Base-by-base conservation (phyloP, 1,140 invertebrate genomes). In the Listronotus oregonensis region DNA sequence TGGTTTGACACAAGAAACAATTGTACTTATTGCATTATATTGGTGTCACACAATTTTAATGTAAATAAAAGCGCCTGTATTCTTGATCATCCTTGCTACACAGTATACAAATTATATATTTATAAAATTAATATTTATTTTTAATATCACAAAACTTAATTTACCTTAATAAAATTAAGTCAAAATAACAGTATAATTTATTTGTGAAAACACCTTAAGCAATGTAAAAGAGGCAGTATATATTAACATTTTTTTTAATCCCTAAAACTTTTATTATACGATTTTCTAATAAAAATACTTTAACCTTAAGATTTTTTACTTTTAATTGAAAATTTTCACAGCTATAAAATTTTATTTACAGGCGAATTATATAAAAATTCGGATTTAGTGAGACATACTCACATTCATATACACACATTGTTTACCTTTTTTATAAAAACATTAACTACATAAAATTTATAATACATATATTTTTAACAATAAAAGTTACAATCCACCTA, bases 321-420 rank as follows among this genome's bases (percentile, higher is more conserved):
- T 59, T 59, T 59, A 59, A 59, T 59, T 59, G 57, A 59, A 59
- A 59, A 59, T n/a, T 47, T 47, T 59, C 57, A 59, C 57, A 59
- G 57, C 57, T 59, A 59, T 50, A 47, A 59, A 59, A 59, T 44
- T 59, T 46, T 59, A 59, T 59, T 59, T 59, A 59, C 57, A 57
- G 42, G 31, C 46, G 57, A 59, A 59, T 59, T 59, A 32, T 49
- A 7, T 49, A 49, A 21, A 58, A 59, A 59, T 59, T 59, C 57
- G 57, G 57, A 59, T 59, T 59, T 49, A 52, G 27, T 21, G 14
- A 31, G 34, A 52, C 31, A 27, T 27, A 3, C 21, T 27, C 21
- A 27, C 21, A 27, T 5, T 27, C 21, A 27, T 27, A 27, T 27
- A 27, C 21, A 27, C 5, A 27, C 21, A 27, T 27, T 27, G 21